Conservation (phyloP, 1,140 invertebrate species). For the Cephus cinctus region DNA sequence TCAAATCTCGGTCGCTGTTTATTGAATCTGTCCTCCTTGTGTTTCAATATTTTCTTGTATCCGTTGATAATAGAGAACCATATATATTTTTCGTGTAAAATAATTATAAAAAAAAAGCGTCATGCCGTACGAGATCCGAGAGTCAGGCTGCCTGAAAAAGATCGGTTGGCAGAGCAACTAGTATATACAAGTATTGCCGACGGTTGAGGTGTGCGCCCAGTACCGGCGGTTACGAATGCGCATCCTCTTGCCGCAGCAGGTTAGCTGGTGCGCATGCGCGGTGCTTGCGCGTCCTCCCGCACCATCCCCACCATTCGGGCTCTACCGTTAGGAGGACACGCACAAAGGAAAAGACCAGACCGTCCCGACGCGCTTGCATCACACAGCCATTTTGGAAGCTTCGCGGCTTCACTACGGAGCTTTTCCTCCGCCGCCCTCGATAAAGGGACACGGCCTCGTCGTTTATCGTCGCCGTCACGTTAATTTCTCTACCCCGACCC, state of each 20-base stretch:
- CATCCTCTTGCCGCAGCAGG: slow-evolving; percentile 12
- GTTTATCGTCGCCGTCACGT: slow-evolving; percentile 6
- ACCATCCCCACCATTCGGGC: slow-evolving; percentile 38
- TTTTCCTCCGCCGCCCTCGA: slow-evolving; percentile 26
- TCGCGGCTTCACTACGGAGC: slow-evolving; percentile 46
- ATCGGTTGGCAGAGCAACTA: too few relatives aligned
- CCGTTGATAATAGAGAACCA: too few relatives aligned
- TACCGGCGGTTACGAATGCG: not conserved
- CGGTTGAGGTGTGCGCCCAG: slow-evolving; percentile 28
- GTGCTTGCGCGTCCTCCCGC: slow-evolving; percentile 45
- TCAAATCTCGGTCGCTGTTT: too few relatives aligned
- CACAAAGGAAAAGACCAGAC: slow-evolving; percentile 52
- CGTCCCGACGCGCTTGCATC: slow-evolving; percentile 51
- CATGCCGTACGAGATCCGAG: too few relatives aligned
- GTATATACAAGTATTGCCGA: too few relatives aligned
- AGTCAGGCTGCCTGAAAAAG: too few relatives aligned
- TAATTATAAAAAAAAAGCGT: too few relatives aligned
- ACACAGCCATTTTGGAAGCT: slow-evolving; percentile 58
- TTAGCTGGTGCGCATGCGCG: slow-evolving; percentile 44
- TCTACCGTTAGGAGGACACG: slow-evolving; percentile 48
- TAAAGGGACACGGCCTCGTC: too few relatives aligned
- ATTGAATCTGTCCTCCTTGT: too few relatives aligned
- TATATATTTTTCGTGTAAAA: too few relatives aligned
- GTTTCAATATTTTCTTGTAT: too few relatives aligned
- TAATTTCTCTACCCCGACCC: not conserved